Base-by-base conservation (phyloP, 2,113 vertebrate genomes). In the Periophthalmus modestus region DNA sequence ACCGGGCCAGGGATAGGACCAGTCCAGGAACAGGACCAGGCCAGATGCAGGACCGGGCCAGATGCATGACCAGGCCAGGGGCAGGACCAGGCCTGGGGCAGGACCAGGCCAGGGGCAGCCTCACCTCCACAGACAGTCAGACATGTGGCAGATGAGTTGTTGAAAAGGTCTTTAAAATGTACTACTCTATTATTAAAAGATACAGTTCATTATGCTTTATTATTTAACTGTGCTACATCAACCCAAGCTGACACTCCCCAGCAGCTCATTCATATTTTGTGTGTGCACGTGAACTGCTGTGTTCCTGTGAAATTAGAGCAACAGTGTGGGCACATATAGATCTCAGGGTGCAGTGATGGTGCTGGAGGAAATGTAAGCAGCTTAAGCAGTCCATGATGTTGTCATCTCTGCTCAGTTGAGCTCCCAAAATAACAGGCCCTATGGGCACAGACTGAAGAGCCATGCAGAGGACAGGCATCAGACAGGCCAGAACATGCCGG, bases 361-460 rank as follows among this genome's bases (percentile, higher is more conserved):
- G 87, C 89, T 89, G 83, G 83, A 91, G 87, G 87, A 91, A 88
- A 91, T 89, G 82, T 91, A 92, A 91, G 87, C 89, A 85, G 85
- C 89, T 91, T 90, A 90, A 84, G 79, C 82, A 87, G 91, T 69
- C 78, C 75, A 75, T 88, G 88, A 91, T 91, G 90, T 88, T 91
- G 90, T 91, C 89, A 87, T 91, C 85, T 88, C 85, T 85, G 83
- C 85, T 90, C 88, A 89, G 85, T 87, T 87, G 86, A 87, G 89
- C 82, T 91, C 90, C 88, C 80, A 88, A 91, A 92, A 92, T 91
- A 92, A 91, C 91, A 89, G 86, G 85, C 80, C 91, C 87, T 83
- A 67, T 83, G 89, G 88, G 90, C 82, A 28, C 80, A 82, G 72
- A 79, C 81, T 85, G 85, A 81, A 87, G 81, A 69, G 86, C 89